Base-by-base conservation (phyloP, 2,797 vertebrate genomes). In the Pteronotus mesoamericanus region DNA sequence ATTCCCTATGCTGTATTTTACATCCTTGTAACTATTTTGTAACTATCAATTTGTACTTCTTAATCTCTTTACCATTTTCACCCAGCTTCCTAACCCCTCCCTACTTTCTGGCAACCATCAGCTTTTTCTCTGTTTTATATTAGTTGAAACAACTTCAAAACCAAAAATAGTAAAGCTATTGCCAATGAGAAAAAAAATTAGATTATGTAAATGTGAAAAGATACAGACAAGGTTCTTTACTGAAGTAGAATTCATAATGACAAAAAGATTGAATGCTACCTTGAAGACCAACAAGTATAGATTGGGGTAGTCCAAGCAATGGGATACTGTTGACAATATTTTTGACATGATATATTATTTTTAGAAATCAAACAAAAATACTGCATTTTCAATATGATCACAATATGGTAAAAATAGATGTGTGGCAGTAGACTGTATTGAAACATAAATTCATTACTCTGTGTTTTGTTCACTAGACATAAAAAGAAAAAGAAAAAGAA, bases 351-450 rank as follows among this genome's bases (percentile, higher is more conserved):
- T 64, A 72, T 61, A 85, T 94, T 82, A 59, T 32, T 94, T 86
- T 66, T 32, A 72, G 89, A 97, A 90, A 75, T 68, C 32, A 91
- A 94, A 48, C 18, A 91, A 94, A 93, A 77, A 48, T 86, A 64
- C 34, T 55, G 7, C 94, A 26, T 75, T 91, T 96, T 96, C 66
- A 86, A 68, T 72, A 86, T 57, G 22, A 88, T 75, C 91, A 86
- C 46, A 86, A 8, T 42, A 55, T 92, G 32, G 88, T 92, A 79
- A 96, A 94, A 92, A 61, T 51, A 32, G 59, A 64, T 44, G 32
- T 83, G 14, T 69, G 57, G 8, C 9, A 53, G 7, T 22, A 92
- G 78, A 89, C 79, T 53, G 9, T 32, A 51, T 39, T 71, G 29
- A 64, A 64, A 53, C 57, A 83, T 21, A 66, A 79, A 69, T 69